Base-by-base conservation (phyloP, 2,113 vertebrate species). In the Epinephelus moara region DNA sequence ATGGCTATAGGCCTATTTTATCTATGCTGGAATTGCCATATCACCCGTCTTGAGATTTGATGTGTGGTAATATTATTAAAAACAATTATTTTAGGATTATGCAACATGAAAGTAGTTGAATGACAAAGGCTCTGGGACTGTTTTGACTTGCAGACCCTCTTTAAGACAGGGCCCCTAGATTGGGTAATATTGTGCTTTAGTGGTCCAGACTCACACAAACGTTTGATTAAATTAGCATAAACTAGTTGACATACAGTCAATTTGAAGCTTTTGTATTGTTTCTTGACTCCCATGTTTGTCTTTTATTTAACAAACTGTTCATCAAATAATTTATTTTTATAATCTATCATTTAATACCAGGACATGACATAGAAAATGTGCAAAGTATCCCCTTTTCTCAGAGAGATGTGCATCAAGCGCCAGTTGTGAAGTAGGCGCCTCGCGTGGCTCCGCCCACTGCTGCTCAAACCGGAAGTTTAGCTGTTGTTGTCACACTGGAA, bases 401-500 rank as follows among this genome's bases (percentile, higher is more conserved):
- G 42, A 45, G 42, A 11, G 42, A 9, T 11, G n/a, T 56, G 30
- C 14, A 55, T 45, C 42, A 14, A 21, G 23, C 49, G 42, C 52
- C 62, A 27, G 30, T 49, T 21, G 68, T 55, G 70, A 37, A 74
- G 37, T 4, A 0, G 64, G 11, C 69, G 4, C 72, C 45, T 3
- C 2, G 1, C 12, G 37, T 77, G 71, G 78, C 86, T 52, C 92
- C 92, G 88, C 93, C 95, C 91, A 91, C 85, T 64, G 62, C 82
- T n/a, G 40, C n/a, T 74, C 86, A 90, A 87, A 95, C 92, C 95
- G 96, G 96, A 96, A 96, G 95, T 95, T 92, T 88, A 90, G 94
- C 92, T 96, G 94, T 95, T 96, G 96, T 95, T 96, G 95, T 95
- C 93, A 95, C 95, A 96, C 96, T 96, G 95, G 94, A 95, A 94